Percentiles rank a stretch among this genome's conserved stretches.
These are phyloP conservation scores for Reticulitermes speratus DNA, from an alignment of 1,140 invertebrate species.

Conservation along the genomic window DNA sequence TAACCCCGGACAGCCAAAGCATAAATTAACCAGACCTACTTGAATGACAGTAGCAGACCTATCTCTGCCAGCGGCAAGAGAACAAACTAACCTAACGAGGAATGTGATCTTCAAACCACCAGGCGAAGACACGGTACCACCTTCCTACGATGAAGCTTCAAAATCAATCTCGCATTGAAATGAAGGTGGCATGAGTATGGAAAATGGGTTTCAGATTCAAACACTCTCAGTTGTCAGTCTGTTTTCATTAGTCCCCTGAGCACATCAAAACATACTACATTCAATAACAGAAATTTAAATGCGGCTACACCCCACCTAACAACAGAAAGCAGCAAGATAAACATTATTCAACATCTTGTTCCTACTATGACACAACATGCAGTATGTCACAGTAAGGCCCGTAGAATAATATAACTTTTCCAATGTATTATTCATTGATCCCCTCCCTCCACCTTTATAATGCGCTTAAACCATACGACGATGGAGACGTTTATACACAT, in stretches of 20 bases:
- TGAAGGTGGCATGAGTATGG: not conserved
- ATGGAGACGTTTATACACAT: not conserved
- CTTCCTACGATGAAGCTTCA: too few species aligned
- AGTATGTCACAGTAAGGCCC: not conserved
- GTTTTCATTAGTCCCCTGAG: not conserved
- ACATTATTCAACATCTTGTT: constrained; percentile 1
- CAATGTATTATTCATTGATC: not conserved
- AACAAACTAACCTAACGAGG: too few species aligned
- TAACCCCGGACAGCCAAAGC: too few species aligned
- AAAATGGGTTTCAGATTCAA: not conserved
- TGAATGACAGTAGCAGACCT: too few species aligned
- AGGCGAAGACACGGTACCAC: too few species aligned
- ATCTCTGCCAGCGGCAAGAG: too few species aligned
- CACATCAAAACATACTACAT: not conserved
- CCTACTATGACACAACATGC: not conserved
- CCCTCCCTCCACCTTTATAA: not conserved
- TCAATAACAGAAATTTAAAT: not conserved
- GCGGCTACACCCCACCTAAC: not conserved
- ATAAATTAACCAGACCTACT: too few species aligned
- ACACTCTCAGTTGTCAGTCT: not conserved
- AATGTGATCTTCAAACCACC: too few species aligned
- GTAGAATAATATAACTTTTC: not conserved
- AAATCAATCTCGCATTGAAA: not conserved
- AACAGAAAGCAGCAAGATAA: not conserved
- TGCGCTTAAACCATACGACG: not conserved